These are phyloP conservation scores for Cryptomyrus ogoouensis DNA, from an alignment of 2,113 vertebrate species.

Conservation along the genomic window DNA sequence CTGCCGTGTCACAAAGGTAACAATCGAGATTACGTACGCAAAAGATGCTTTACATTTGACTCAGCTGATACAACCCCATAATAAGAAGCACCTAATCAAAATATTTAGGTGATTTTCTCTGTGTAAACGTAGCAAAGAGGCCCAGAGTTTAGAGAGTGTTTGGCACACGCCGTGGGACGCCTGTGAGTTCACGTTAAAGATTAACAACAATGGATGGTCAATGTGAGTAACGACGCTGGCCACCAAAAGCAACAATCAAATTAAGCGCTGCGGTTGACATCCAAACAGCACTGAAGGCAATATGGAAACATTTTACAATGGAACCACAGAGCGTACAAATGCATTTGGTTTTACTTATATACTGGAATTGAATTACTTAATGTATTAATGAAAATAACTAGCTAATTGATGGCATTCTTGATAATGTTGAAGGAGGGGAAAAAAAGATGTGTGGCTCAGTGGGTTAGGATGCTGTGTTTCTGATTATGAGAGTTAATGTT, in stretches of 20 bases:
- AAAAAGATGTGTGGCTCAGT: background rate
- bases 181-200: slow-evolving; percentile 46
- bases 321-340: background rate
- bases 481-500: background rate
- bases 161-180: slow-evolving; percentile 54
- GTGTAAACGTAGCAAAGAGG: slow-evolving; percentile 60
- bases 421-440: slow-evolving; percentile 22
- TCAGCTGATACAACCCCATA: slow-evolving; percentile 29
- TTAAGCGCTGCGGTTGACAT: background rate
- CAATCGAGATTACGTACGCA: slow-evolving; percentile 59
- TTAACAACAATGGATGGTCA: slow-evolving; percentile 46
- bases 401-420: slow-evolving; percentile 47
- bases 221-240: slow-evolving; percentile 37
- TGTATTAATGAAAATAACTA: slow-evolving; percentile 28
- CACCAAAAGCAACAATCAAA: slow-evolving; percentile 22
- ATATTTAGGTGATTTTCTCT: slow-evolving; percentile 65
- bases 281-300: background rate
- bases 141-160: slow-evolving; percentile 40
- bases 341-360: background rate
- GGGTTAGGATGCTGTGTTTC: background rate
- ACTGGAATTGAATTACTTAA: background rate
- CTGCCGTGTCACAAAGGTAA: slow-evolving; percentile 55
- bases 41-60: slow-evolving; percentile 39
- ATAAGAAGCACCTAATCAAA: slow-evolving; percentile 55
- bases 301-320: background rate